Evolutionary conservation across 2,113 vertebrate species (phyloP).

Genomic region (Orycteropus afer): DNA sequence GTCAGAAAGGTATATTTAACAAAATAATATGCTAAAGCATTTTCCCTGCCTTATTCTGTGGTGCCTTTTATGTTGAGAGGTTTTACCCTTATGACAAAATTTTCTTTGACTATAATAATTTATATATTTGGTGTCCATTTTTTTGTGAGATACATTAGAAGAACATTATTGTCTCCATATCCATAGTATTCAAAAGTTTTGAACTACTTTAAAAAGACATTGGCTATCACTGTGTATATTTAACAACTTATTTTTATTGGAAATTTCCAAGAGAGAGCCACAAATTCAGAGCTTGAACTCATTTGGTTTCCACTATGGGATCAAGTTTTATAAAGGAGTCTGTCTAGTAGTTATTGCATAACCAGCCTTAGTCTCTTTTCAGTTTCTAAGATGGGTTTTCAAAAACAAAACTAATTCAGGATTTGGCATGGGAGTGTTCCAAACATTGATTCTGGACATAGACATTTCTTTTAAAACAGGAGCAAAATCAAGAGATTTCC

Average conservation of each 20-base stretch:
- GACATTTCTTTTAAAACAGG: not conserved
- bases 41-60: too few relatives aligned
- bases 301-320: not conserved
- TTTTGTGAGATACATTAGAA: not conserved
- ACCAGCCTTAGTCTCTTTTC: not conserved
- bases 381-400: not conserved
- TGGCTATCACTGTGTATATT: not conserved
- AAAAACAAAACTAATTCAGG: not conserved
- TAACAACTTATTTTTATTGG: not conserved
- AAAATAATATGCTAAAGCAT: not conserved
- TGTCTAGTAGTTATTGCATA: not conserved
- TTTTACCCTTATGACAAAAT: not conserved
- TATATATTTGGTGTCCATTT: not conserved
- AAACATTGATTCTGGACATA: not conserved
- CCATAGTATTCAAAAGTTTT: not conserved
- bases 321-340: not conserved
- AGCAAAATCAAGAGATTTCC: not conserved
- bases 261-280: not conserved
- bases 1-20: not conserved
- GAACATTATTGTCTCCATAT: not conserved
- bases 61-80: not conserved
- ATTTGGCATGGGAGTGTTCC: not conserved
- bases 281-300: not conserved
- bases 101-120: not conserved
- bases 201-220: not conserved